Percentiles rank a stretch among this genome's conserved stretches.
Conservation (phyloP, 2,888 invertebrate genomes). For the Diarsia rubi region DNA sequence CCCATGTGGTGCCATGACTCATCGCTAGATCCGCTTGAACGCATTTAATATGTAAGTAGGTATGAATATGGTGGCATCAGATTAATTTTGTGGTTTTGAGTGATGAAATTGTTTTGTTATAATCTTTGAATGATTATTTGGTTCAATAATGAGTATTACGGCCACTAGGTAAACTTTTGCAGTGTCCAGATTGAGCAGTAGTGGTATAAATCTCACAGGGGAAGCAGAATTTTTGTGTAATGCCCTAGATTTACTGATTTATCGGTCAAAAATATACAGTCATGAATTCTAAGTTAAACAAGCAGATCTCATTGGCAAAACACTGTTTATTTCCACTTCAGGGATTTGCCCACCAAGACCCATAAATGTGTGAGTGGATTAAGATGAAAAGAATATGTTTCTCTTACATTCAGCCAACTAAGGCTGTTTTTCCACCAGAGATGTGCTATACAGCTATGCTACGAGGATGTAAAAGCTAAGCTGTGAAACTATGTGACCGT, state of each 20-base stretch:
- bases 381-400: neutral
- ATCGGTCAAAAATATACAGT: neutral
- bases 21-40: constrained; percentile 78
- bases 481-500: no score
- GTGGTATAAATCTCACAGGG: neutral
- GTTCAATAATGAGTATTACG: neutral
- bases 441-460: no score
- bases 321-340: neutral
- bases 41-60: constrained; percentile 69
- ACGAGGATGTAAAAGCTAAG: no score
- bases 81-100: constrained; percentile 52
- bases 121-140: constrained; percentile 1
- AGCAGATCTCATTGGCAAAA: neutral
- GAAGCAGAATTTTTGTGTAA: neutral
- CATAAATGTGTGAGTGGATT: neutral
- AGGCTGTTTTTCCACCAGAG: no score
- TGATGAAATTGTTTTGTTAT: constrained; percentile 28
- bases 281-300: neutral
- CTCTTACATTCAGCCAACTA: neutral
- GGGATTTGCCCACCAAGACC: neutral
- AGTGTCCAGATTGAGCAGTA: neutral
- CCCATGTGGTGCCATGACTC: constrained; percentile 71
- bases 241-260: neutral
- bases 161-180: neutral
- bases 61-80: constrained; percentile 44